Evolutionary conservation across 1,140 invertebrate genomes (phyloP).

Genomic region (Camponotus vicinus): DNA sequence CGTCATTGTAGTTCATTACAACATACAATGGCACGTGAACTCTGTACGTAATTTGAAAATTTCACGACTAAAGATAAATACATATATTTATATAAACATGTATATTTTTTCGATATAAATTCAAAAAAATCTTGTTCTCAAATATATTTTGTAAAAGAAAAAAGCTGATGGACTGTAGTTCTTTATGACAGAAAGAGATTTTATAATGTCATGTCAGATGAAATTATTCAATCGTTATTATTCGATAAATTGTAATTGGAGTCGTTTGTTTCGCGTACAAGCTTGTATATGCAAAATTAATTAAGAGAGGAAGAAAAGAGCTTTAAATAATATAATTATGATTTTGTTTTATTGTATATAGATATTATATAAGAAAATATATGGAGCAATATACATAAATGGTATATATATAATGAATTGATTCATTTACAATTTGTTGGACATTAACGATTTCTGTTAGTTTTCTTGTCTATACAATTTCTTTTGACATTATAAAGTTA

Average conservation of each 20-base stretch:
- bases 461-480: too few species aligned
- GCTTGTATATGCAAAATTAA: slow-evolving; percentile 48
- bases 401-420: too few species aligned
- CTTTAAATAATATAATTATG: not conserved
- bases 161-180: slow-evolving; percentile 22
- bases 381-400: too few species aligned
- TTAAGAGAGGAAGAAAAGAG: slow-evolving; percentile 18
- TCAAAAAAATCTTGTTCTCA: not conserved
- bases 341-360: slow-evolving; percentile 53
- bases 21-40: not conserved
- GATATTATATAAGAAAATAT: too few species aligned
- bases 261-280: slow-evolving; percentile 22
- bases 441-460: too few species aligned
- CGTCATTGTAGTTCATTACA: slow-evolving; percentile 5
- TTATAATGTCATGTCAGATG: slow-evolving; percentile 73
- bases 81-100: not conserved
- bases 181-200: slow-evolving; percentile 73
- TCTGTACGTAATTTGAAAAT: slow-evolving; percentile 10
- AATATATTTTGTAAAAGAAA: not conserved
- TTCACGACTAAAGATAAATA: not conserved
- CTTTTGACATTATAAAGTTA: too few species aligned
- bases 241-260: slow-evolving; percentile 9
- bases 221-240: not conserved
- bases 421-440: too few species aligned
- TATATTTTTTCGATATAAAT: not conserved